These are phyloP conservation scores for Coenobita brevimanus DNA, from an alignment of 1,140 invertebrate genomes.

Conservation along the genomic window DNA sequence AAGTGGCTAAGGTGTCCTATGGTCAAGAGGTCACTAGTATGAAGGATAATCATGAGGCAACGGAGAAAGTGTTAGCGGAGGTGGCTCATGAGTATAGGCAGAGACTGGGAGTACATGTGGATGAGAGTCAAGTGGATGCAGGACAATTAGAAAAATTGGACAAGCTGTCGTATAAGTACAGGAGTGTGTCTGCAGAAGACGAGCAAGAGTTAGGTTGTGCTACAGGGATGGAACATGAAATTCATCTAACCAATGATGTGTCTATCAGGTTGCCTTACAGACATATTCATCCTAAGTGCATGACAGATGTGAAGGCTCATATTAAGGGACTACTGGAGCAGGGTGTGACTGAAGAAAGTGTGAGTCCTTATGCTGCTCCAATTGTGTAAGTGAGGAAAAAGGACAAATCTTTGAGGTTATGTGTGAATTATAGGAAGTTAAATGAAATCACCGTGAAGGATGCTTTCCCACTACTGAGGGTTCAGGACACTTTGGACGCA, in stretches of 20 bases:
- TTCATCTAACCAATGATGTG: slow-evolving; percentile 5
- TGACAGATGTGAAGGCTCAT: slow-evolving; percentile 12
- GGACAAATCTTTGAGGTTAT: slow-evolving; percentile 2
- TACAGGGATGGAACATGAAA: background rate
- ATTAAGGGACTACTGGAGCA: slow-evolving; percentile 7
- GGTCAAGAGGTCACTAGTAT: background rate
- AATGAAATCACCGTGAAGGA: slow-evolving; percentile 8
- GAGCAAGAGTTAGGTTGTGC: slow-evolving; percentile 16
- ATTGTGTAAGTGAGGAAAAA: slow-evolving; percentile 23
- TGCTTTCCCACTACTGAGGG: slow-evolving; percentile 4
- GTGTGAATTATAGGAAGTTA: slow-evolving; percentile 12
- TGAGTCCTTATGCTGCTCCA: background rate
- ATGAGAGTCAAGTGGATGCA: background rate
- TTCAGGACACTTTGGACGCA: slow-evolving; percentile 16
- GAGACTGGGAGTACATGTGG: background rate
- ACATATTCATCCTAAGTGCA: background rate
- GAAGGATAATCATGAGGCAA: background rate
- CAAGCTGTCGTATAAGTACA: background rate
- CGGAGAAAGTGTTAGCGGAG: background rate
- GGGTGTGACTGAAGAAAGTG: slow-evolving; percentile 28
- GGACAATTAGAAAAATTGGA: background rate
- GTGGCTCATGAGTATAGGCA: background rate
- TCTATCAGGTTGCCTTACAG: background rate
- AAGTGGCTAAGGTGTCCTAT: slow-evolving; percentile 6
- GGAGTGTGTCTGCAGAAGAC: background rate